phyloP scores from a whole-genome alignment of 1,140 invertebrate species.

The Drosophila kohkoa region DNA sequence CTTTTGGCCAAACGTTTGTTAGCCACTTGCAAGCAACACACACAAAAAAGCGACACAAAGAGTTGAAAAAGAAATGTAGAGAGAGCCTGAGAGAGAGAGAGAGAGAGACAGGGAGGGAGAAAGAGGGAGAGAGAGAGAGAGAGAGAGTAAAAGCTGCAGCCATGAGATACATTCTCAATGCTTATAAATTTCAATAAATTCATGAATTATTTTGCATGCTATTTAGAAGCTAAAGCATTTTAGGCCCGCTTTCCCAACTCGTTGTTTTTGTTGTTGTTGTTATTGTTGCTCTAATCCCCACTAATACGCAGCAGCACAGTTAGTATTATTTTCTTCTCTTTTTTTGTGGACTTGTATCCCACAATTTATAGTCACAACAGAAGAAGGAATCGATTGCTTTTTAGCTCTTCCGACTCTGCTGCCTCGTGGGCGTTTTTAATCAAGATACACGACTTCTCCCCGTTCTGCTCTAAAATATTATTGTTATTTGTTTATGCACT shows the following conservation, averaged over 20 bases:
- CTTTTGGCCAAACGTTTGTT: slow-evolving; percentile 52
- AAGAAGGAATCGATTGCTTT: slow-evolving; percentile 46
- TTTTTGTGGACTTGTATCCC: slow-evolving; percentile 20
- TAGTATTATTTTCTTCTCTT: slow-evolving; percentile 3
- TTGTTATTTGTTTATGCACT: slow-evolving; percentile 56
- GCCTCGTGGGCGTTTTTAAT: slow-evolving; percentile 63
- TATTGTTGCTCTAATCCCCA: slow-evolving; percentile 51
- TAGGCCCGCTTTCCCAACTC: slow-evolving; percentile 31
- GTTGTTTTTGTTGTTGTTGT: slow-evolving; percentile 19
- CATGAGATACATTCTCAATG: slow-evolving; percentile 47
- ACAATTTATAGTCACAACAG: slow-evolving; percentile 51
- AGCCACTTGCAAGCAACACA: slow-evolving; percentile 46
- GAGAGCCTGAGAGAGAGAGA: no score
- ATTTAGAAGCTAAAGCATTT: slow-evolving; percentile 37
- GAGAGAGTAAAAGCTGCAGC: slow-evolving; percentile 26
- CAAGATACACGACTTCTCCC: slow-evolving; percentile 57
- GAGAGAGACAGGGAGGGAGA: background rate
- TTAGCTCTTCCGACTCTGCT: slow-evolving; percentile 2
- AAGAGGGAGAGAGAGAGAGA: background rate
- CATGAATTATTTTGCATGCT: slow-evolving; percentile 74
- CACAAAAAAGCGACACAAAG: slow-evolving; percentile 7
- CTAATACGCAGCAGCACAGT: slow-evolving; percentile 60
- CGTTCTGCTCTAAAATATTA: slow-evolving; percentile 48
- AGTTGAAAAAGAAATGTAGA: background rate
- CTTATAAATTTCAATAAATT: slow-evolving; percentile 81